A percentile compares a stretch with the other conserved stretches of the same genome.
Evolutionary conservation across 2,888 invertebrate genomes (phyloP).

Genomic region (Andricus quercusramuli): DNA sequence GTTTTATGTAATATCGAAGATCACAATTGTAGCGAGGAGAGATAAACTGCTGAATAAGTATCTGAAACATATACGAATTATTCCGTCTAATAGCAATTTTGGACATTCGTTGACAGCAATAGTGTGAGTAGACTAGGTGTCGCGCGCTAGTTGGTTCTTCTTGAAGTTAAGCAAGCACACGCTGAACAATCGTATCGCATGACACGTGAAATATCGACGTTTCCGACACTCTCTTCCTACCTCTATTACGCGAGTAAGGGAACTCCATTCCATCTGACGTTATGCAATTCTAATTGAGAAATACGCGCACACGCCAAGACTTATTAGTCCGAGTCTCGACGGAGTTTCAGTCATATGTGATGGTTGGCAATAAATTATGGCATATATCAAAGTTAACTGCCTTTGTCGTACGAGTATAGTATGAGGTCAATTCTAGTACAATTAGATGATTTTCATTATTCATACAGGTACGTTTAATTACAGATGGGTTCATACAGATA

Average conservation of each 20-base stretch:
- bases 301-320: conserved; percentile 22
- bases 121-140: background rate
- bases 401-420: no score
- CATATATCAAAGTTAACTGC: background rate
- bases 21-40: background rate
- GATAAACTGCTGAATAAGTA: background rate
- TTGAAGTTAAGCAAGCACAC: conserved; percentile 1
- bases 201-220: conserved; percentile 36
- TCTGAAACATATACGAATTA: background rate
- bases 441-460: no score
- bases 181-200: conserved; percentile 25
- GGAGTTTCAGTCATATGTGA: background rate
- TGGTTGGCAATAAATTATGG: background rate
- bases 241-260: background rate
- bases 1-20: background rate
- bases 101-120: background rate
- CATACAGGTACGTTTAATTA: no score
- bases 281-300: conserved; percentile 41
- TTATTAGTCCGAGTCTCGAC: background rate
- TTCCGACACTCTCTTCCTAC: conserved; percentile 20
- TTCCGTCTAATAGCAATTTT: background rate
- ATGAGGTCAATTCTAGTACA: no score
- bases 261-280: conserved; percentile 32
- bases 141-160: background rate
- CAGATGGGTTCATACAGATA: no score